phyloP scores from a whole-genome alignment of 2,888 invertebrate species.

The Drosophila cognata region DNA sequence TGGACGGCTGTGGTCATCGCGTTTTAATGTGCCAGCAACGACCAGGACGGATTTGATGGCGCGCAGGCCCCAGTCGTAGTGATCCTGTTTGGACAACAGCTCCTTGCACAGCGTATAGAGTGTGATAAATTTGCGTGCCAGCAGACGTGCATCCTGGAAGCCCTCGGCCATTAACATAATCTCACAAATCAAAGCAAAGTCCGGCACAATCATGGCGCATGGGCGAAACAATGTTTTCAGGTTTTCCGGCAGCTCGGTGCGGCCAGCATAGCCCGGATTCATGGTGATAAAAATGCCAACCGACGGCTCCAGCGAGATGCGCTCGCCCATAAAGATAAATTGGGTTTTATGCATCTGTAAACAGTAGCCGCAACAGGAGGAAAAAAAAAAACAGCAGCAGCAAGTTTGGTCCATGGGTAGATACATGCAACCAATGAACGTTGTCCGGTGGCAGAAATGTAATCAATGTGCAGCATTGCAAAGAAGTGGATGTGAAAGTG shows the following conservation, averaged over 20 bases:
- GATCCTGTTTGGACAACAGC: conserved; percentile 96
- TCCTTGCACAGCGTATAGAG: conserved; percentile 96
- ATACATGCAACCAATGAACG: conserved; percentile 21
- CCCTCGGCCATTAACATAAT: conserved; percentile 99
- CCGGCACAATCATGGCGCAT: conserved; percentile 99
- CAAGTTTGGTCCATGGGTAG: conserved; percentile 24
- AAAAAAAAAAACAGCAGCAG: conserved; percentile 10
- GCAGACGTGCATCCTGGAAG: conserved; percentile 95
- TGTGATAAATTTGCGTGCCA: conserved; percentile 98
- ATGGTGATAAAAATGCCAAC: conserved; percentile 98
- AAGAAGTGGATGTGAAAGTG: conserved; percentile 28
- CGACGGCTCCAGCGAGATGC: conserved; percentile 90
- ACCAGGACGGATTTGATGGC: conserved; percentile 98
- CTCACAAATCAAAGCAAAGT: conserved; percentile 98
- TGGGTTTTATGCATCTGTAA: conserved; percentile 88
- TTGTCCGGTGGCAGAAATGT: conserved; percentile 56
- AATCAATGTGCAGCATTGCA: conserved; percentile 75
- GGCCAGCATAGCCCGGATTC: conserved; percentile 98
- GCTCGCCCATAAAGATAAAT: conserved; percentile 95
- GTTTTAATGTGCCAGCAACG: conserved; percentile 96
- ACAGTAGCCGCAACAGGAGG: conserved; percentile 27
- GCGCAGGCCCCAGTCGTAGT: conserved; percentile 99
- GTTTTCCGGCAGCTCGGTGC: conserved; percentile 94
- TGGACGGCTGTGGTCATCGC: conserved; percentile 91
- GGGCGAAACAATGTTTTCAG: conserved; percentile 88